Conservation (phyloP, 2,888 invertebrate genomes). For the Acrobasis consociella region DNA sequence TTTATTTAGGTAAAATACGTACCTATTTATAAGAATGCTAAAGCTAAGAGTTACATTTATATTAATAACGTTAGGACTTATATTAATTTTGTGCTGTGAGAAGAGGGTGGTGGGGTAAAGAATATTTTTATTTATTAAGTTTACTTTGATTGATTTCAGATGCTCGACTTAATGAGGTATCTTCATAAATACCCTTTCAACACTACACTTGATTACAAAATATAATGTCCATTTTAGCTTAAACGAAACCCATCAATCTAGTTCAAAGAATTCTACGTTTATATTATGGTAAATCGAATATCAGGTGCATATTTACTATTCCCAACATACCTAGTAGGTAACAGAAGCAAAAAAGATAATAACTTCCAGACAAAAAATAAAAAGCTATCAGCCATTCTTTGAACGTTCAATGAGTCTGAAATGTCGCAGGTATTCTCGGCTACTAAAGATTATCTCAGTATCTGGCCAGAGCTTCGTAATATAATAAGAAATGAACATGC, state of each 20-base stretch:
- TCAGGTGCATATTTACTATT: neutral
- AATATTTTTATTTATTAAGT: too few relatives aligned
- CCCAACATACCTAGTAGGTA: neutral
- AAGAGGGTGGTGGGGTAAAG: too few relatives aligned
- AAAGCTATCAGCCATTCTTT: slow-evolving; percentile 17
- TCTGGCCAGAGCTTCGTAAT: slow-evolving; percentile 12
- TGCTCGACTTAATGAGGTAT: too few relatives aligned
- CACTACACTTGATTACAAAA: neutral
- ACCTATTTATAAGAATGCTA: too few relatives aligned
- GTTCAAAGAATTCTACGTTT: neutral
- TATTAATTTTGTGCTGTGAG: too few relatives aligned
- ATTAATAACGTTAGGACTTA: too few relatives aligned
- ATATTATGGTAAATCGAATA: neutral
- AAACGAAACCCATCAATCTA: neutral
- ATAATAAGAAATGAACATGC: slow-evolving; percentile 19
- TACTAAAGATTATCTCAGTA: slow-evolving; percentile 20
- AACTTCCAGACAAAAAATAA: slow-evolving; percentile 8
- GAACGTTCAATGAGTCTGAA: slow-evolving; percentile 5
- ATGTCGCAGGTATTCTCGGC: slow-evolving; percentile 15
- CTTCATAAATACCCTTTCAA: too few relatives aligned
- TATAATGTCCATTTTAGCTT: neutral
- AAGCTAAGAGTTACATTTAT: too few relatives aligned
- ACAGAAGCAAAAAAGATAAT: slow-evolving; percentile 22
- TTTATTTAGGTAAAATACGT: too few relatives aligned
- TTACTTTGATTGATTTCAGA: too few relatives aligned